Conservation (phyloP, 2,797 vertebrate species). For the Neosalanx taihuensis region DNA sequence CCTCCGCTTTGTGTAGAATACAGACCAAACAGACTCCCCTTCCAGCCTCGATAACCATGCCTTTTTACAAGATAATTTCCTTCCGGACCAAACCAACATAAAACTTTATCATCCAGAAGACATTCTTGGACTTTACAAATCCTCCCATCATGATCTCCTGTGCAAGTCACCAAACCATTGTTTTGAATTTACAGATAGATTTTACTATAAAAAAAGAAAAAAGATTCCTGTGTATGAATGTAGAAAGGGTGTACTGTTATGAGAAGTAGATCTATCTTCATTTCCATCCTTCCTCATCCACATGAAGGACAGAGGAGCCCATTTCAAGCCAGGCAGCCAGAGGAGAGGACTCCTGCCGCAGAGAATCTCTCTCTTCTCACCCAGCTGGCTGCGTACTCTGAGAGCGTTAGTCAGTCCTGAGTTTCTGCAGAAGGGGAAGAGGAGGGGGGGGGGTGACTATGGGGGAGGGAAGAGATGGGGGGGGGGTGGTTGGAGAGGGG, state of each 20-base stretch:
- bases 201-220: background rate
- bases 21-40: constrained; percentile 24
- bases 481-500: constrained; percentile 21
- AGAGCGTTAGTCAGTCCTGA: constrained; percentile 78
- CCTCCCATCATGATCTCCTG: background rate
- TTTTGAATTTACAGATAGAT: background rate
- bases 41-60: constrained; percentile 24
- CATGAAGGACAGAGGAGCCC: constrained; percentile 5
- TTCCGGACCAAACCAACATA: background rate
- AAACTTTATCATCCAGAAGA: background rate
- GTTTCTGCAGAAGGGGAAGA: constrained; percentile 77
- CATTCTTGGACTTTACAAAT: background rate
- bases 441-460: constrained; percentile 37
- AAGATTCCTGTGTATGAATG: background rate
- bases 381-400: constrained; percentile 75
- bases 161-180: background rate
- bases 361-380: background rate
- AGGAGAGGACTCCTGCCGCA: background rate
- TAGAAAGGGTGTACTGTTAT: background rate
- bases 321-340: background rate
- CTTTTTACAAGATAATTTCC: constrained; percentile 31
- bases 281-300: constrained; percentile 6
- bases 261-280: background rate
- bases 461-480: constrained; percentile 67
- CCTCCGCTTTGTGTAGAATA: background rate